These are phyloP conservation scores for Zaprionus nigranus DNA, from an alignment of 1,140 invertebrate species.

Conservation along the genomic window DNA sequence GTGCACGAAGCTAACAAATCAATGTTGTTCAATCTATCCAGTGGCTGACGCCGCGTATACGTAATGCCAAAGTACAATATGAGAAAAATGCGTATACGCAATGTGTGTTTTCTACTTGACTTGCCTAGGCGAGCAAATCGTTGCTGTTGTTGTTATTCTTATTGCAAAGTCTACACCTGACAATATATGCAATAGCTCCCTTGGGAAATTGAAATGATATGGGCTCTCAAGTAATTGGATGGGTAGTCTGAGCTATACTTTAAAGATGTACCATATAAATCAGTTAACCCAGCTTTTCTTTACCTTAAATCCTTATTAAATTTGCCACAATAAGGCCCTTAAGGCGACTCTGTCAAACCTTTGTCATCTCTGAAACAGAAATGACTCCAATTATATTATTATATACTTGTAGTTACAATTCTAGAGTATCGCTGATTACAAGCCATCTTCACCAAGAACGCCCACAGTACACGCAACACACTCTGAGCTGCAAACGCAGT, in stretches of 20 bases:
- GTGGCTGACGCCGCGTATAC: constrained; percentile 52
- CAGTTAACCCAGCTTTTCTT: no score
- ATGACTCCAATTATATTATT: not conserved
- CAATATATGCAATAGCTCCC: not conserved
- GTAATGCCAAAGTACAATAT: constrained; percentile 42
- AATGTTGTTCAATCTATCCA: constrained; percentile 46
- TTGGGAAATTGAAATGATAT: no score
- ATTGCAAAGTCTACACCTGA: not conserved
- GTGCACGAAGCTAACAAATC: not conserved
- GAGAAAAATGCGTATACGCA: constrained; percentile 52
- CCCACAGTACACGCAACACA: constrained; percentile 45
- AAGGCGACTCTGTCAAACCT: not conserved
- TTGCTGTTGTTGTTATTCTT: no score
- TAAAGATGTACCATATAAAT: no score
- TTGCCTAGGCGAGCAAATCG: not conserved
- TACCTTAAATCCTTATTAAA: no score
- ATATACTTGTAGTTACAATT: constrained; percentile 8
- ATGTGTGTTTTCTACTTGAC: constrained; percentile 16
- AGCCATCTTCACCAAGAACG: constrained; percentile 32
- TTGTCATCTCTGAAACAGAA: not conserved
- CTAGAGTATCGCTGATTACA: constrained; percentile 24
- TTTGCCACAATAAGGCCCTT: no score
- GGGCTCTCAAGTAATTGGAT: no score
- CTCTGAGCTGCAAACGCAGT: constrained; percentile 62
- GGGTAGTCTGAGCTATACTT: no score